Evolutionary conservation across 2,797 vertebrate species (phyloP).

Genomic region (Urosaurus nigricauda): DNA sequence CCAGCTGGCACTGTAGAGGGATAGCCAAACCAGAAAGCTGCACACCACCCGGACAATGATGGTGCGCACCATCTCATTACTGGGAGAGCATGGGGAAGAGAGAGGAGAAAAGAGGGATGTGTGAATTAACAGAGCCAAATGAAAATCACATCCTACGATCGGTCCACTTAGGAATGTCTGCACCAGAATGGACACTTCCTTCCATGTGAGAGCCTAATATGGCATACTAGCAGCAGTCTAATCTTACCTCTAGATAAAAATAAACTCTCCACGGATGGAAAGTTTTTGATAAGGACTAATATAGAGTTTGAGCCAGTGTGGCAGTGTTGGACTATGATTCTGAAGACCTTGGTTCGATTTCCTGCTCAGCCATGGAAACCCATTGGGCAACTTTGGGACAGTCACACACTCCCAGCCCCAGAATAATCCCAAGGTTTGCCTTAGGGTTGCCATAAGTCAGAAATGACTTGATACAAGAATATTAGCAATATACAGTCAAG

Average conservation of each 20-base stretch:
- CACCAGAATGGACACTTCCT: not conserved
- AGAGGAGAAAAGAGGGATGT: accelerated
- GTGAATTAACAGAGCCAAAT: not conserved
- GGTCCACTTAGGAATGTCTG: too few species aligned
- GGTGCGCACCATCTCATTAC: conserved; percentile 69
- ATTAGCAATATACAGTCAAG: not conserved
- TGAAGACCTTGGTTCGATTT: too few species aligned
- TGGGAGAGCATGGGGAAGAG: conserved; percentile 44
- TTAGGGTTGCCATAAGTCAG: too few species aligned
- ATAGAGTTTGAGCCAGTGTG: too few species aligned
- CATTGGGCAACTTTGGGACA: too few species aligned
- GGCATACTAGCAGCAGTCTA: not conserved
- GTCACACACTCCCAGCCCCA: too few species aligned
- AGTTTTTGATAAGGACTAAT: not conserved
- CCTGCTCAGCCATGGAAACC: too few species aligned
- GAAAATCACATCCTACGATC: not conserved
- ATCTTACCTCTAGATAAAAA: not conserved
- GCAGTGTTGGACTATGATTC: too few species aligned
- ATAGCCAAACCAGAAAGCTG: conserved; percentile 86
- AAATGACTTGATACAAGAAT: too few species aligned
- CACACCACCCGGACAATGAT: conserved; percentile 79
- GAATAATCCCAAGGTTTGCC: too few species aligned
- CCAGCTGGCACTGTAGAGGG: conserved; percentile 85
- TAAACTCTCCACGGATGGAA: not conserved
- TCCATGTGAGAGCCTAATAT: not conserved